Evolutionary conservation across 2,797 vertebrate species (phyloP).

Genomic region (Nyctibius grandis): DNA sequence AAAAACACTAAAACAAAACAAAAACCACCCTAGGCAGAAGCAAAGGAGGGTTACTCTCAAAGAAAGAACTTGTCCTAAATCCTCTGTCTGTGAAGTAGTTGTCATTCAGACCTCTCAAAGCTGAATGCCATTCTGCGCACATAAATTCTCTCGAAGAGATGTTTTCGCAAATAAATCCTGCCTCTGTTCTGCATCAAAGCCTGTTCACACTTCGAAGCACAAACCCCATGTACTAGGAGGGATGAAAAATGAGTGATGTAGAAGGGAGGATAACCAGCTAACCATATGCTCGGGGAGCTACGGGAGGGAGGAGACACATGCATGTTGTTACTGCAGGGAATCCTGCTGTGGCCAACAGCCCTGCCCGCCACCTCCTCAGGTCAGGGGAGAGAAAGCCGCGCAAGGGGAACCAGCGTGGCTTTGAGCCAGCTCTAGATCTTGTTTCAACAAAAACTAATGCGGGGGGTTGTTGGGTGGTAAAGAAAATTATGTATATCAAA

Average conservation of each 20-base stretch:
- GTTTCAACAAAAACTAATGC: background rate
- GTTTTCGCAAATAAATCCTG: background rate
- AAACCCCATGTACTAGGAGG: background rate
- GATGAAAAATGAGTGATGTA: background rate
- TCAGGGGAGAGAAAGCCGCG: background rate
- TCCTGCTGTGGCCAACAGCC: background rate
- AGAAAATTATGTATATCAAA: background rate
- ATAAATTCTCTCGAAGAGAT: background rate
- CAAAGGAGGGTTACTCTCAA: background rate
- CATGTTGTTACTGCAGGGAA: background rate
- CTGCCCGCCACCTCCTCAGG: rapidly evolving
- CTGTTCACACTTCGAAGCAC: background rate
- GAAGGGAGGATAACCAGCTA: background rate
- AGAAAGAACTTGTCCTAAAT: background rate
- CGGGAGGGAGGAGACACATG: background rate
- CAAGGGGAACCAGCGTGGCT: background rate
- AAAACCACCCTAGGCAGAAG: background rate
- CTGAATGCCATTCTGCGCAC: background rate
- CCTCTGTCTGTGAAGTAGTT: background rate
- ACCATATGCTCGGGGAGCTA: background rate
- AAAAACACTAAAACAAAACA: background rate
- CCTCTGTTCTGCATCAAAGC: background rate
- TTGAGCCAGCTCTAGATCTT: background rate
- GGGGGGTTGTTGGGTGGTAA: background rate
- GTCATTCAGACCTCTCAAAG: background rate